phyloP scores from a whole-genome alignment of 2,797 vertebrate species.

The Ceryle rudis region DNA sequence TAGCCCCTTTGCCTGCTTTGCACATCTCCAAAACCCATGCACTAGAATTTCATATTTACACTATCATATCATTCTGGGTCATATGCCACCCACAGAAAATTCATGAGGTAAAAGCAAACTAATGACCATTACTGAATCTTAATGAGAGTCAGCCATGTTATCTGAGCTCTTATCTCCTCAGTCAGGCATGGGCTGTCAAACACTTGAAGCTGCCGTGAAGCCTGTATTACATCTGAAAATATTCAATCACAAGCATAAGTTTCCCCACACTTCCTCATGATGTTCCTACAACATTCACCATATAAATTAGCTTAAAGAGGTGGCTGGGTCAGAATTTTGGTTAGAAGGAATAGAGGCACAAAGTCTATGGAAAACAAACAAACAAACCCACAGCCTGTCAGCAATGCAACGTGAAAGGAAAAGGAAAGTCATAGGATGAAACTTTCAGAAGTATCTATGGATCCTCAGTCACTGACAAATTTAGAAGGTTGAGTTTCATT shows the following conservation, averaged over 20 bases:
- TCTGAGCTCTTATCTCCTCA: neutral
- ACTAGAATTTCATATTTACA: neutral
- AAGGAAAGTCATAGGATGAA: neutral
- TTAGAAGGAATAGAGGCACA: neutral
- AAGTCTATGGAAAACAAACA: neutral
- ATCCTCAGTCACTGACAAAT: neutral
- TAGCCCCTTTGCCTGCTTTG: neutral
- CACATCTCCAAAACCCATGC: neutral
- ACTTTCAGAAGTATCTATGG: neutral
- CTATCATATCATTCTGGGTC: neutral
- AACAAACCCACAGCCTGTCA: neutral
- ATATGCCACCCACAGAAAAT: neutral
- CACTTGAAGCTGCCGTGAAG: neutral
- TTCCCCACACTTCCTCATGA: neutral
- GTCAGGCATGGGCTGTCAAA: neutral
- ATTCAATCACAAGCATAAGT: neutral
- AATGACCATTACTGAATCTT: neutral
- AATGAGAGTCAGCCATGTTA: neutral
- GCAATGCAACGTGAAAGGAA: neutral
- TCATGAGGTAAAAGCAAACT: neutral
- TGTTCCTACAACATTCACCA: neutral
- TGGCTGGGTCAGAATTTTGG: neutral
- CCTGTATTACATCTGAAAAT: neutral
- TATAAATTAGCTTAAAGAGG: neutral
- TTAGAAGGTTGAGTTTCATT: neutral